Percentiles rank a stretch among this genome's conserved stretches.
Conservation (phyloP, 1,140 invertebrate genomes). For the Aphaenogaster ashmeadi region DNA sequence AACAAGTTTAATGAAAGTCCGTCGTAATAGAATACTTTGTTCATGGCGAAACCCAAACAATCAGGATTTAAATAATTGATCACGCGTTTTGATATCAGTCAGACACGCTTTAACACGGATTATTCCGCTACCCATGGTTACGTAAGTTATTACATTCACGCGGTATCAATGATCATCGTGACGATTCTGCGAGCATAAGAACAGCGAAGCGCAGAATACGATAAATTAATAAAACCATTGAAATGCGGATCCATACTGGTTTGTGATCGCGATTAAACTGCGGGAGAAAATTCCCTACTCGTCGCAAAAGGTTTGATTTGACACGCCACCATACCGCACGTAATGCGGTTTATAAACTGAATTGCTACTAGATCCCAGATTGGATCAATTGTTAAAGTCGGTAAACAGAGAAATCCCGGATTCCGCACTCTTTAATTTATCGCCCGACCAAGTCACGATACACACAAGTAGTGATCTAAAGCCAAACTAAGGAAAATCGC, state of each 20-base stretch:
- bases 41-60: not conserved
- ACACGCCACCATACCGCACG: not conserved
- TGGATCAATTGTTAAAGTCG: slow-evolving; percentile 5
- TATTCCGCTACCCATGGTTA: not conserved
- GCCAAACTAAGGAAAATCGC: not conserved
- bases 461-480: not conserved
- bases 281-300: not conserved
- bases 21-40: not conserved
- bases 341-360: not conserved
- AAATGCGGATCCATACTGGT: not conserved
- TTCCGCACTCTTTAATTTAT: not conserved
- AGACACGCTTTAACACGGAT: not conserved
- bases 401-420: not conserved
- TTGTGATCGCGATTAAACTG: not conserved
- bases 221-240: not conserved
- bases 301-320: not conserved
- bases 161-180: not conserved
- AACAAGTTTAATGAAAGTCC: slow-evolving; percentile 49
- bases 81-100: not conserved
- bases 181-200: not conserved
- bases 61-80: not conserved
- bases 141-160: not conserved
- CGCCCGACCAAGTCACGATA: not conserved
- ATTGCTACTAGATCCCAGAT: not conserved
- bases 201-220: not conserved